Evolutionary conservation across 2,113 vertebrate species (phyloP), one percentile per base, ranked within the genome.

Genomic region (Callionymus lyra): DNA sequence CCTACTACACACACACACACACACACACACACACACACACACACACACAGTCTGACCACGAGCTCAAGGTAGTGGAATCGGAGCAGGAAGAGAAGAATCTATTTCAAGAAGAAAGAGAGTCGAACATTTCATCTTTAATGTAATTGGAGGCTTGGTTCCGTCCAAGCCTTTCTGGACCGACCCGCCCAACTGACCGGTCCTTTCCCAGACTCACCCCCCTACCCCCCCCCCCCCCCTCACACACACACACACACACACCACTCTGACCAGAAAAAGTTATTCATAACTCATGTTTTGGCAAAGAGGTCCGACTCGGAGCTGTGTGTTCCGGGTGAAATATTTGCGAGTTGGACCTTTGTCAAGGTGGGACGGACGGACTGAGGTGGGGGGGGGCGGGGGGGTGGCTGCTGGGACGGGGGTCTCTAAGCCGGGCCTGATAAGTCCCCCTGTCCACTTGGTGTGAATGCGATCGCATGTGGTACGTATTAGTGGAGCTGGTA

Each of bases 401-500:
- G 21, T 27, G 21, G 21, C 21, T 27, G n/a, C n/a, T n/a, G n/a
- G n/a, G n/a, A n/a, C n/a, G n/a, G n/a, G n/a, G n/a, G n/a, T 51
- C 60, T 74, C 65, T 50, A 55, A 38, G 34, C 14, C 35, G 32
- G 41, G 21, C 21, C 21, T 27, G 21, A 27, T 27, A 27, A 27
- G 21, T 27, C 58, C 56, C 47, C 42, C 48, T 74, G 73, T 80
- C 73, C 77, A 74, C 74, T 74, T 42, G 65, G 76, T 79, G 72
- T 77, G 76, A 89, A 76, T 65, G 80, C 68, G 74, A 63, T 76
- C 73, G 84, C 92, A 97, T 98, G 91, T 97, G 92, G 91, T 92
- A 91, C 84, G 52, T 91, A 87, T 95, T 97, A 97, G 89, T 85
- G 83, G 85, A 85, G 86, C 88, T 93, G 92, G 90, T 89, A 93